These are phyloP conservation scores for Geococcyx californianus DNA, from an alignment of 2,113 vertebrate genomes.

Conservation along the genomic window DNA sequence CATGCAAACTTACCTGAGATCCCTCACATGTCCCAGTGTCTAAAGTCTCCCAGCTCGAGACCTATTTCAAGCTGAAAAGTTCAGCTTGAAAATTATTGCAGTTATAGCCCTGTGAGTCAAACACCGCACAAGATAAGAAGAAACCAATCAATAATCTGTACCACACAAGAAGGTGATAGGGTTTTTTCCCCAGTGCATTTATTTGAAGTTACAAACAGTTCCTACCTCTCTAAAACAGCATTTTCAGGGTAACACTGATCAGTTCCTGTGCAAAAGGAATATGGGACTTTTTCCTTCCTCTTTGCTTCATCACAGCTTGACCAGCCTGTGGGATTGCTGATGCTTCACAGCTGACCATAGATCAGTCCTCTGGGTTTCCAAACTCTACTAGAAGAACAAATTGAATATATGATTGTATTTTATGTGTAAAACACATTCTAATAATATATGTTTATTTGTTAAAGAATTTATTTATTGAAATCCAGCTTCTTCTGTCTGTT, in stretches of 20 bases:
- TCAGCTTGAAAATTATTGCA: neutral
- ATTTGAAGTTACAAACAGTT: accelerated
- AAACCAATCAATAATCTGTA: neutral
- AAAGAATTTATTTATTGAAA: neutral
- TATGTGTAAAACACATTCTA: neutral
- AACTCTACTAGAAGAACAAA: neutral
- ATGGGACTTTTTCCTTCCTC: neutral
- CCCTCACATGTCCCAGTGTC: accelerated
- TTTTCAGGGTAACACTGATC: neutral
- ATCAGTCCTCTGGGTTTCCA: neutral
- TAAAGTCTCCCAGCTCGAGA: neutral
- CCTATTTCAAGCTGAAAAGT: neutral
- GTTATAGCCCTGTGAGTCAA: neutral
- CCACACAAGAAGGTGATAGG: neutral
- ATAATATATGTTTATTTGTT: neutral
- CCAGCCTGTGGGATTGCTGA: neutral
- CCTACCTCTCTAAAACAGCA: neutral
- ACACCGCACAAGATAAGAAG: slow-evolving; percentile 15
- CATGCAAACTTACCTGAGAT: neutral
- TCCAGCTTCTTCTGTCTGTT: neutral
- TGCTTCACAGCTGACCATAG: neutral
- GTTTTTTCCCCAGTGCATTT: neutral
- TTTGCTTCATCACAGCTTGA: neutral
- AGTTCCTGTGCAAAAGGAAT: accelerated
- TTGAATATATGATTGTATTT: neutral